Conservation (phyloP, 2,797 vertebrate species). For the Sylvia borin region DNA sequence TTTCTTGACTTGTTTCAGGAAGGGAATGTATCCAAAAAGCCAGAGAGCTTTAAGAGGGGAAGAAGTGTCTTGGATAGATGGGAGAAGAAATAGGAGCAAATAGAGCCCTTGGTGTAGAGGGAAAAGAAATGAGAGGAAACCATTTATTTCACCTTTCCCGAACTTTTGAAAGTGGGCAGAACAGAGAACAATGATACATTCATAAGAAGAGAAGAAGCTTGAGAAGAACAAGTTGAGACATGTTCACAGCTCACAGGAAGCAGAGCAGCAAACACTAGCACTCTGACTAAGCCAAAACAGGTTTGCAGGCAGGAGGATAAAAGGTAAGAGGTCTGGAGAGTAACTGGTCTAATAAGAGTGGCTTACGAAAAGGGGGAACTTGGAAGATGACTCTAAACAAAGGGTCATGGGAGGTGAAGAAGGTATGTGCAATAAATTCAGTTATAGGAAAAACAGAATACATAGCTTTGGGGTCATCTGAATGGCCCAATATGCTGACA, state of each 20-base stretch:
- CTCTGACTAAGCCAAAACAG: background rate
- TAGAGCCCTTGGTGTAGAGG: background rate
- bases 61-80: background rate
- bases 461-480: background rate
- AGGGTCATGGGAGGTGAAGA: background rate
- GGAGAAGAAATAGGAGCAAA: background rate
- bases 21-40: background rate
- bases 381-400: background rate
- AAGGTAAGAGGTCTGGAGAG: background rate
- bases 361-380: background rate
- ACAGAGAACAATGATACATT: background rate
- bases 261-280: background rate
- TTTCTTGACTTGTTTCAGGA: background rate
- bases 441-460: background rate
- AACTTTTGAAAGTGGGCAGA: background rate
- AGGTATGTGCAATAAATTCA: background rate
- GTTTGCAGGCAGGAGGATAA: background rate
- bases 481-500: background rate
- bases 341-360: background rate
- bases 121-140: background rate
- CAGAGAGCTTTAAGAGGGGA: background rate
- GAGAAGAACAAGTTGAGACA: background rate
- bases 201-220: background rate
- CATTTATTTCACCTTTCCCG: background rate
- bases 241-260: background rate